phyloP scores from a whole-genome alignment of 2,888 invertebrate genomes.

The Germaria angustata region DNA sequence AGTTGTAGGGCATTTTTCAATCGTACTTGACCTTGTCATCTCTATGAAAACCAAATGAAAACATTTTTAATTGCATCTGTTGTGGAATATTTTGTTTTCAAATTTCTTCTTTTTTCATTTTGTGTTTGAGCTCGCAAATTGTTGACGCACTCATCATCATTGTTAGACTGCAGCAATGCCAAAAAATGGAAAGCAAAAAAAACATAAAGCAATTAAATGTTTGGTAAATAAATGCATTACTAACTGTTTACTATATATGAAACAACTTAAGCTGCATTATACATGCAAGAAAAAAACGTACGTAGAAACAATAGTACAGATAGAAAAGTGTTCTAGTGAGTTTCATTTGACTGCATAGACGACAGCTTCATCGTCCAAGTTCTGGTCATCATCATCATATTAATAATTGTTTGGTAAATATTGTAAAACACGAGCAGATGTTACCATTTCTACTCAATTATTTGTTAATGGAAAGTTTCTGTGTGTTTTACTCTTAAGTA shows the following conservation, averaged over 20 bases:
- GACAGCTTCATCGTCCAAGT: neutral
- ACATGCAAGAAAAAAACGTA: neutral
- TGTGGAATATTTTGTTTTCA: neutral
- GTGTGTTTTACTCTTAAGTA: neutral
- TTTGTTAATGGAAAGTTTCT: slow-evolving; percentile 34
- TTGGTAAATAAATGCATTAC: slow-evolving; percentile 51
- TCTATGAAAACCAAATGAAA: neutral
- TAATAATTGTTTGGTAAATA: slow-evolving; percentile 59
- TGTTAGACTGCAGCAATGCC: slow-evolving; percentile 1
- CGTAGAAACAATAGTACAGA: neutral
- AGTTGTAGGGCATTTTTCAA: neutral
- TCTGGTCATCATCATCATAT: slow-evolving; percentile 14
- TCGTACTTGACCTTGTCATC: slow-evolving; percentile 15
- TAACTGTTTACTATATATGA: slow-evolving; percentile 24
- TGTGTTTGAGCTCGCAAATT: neutral
- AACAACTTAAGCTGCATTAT: slow-evolving; percentile 13
- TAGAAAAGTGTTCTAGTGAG: neutral
- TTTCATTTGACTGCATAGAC: neutral
- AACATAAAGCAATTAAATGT: slow-evolving; percentile 45
- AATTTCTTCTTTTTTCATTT: neutral
- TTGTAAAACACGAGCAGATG: slow-evolving; percentile 45
- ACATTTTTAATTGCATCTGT: neutral
- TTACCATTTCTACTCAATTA: slow-evolving; percentile 42
- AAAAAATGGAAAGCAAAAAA: neutral
- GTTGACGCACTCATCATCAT: slow-evolving; percentile 22